Base-by-base conservation (phyloP, 2,888 invertebrate species). In the Pristionchus exspectatus region DNA sequence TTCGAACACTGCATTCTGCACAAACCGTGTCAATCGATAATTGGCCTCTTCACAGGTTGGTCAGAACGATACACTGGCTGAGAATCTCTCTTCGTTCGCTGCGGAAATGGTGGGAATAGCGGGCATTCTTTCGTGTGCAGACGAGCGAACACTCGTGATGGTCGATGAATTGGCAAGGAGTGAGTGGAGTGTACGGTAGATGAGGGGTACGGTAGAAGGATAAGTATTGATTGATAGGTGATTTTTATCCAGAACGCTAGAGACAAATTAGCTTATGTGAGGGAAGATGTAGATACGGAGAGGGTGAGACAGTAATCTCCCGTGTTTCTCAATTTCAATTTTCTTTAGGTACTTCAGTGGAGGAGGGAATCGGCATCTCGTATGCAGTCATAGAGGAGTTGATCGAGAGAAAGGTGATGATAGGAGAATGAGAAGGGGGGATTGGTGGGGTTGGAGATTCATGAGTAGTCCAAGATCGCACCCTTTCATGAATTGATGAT, bases 91-190 rank as follows among this genome's bases (percentile, higher is more conserved):
- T 4, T 88, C 88, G 27, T 88, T 88, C 95, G 97, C 97, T 72
- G 95, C 97, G 87, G 98, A 98, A 96, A 97, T 97, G 95, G 83
- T 33, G 18, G 63, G 50, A 18, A 86, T 86, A 38, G 86, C 86
- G n/a, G 63, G n/a, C 94, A 97, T 98, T 91, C 95, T 97, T 83
- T 97, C 97, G 93, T 97, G 97, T 87, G 95, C 97, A n/a, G 97
- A 97, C 0, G 95, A 96, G 24, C 96, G 96, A 27, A 97, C 98
- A 74, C 95, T 98, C 87, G 96, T 98, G 16, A 96, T 98, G 90
- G 96, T 98, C 91, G 98, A 98, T 95, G 98, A 98, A 95, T 96
- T 98, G 21, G 98, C 98, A 94, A 96, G 97, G 94, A 97, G 96
- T 96, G 92, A 81, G 93, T 88, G 30, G n/a, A n/a, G 54, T 30